Conservation (phyloP, 2,113 vertebrate genomes). For the Poicephalus gulielmi region DNA sequence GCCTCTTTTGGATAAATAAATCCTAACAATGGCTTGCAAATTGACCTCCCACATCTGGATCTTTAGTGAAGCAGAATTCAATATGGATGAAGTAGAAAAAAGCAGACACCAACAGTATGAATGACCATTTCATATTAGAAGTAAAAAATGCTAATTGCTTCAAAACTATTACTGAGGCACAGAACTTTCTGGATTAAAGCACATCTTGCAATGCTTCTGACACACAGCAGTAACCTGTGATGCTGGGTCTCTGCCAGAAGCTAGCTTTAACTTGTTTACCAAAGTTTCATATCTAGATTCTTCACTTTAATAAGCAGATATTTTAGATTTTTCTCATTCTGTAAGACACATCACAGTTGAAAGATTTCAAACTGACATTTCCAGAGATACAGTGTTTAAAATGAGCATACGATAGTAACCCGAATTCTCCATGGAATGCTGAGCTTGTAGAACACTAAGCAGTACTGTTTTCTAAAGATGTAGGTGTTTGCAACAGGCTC, state of each 20-base stretch:
- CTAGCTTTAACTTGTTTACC: background rate
- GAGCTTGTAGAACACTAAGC: background rate
- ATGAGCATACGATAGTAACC: rapidly evolving
- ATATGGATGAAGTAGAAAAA: background rate
- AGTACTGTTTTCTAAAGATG: background rate
- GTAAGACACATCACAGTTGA: background rate
- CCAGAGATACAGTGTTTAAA: background rate
- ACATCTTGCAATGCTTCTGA: background rate
- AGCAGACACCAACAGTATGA: background rate
- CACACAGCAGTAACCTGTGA: background rate
- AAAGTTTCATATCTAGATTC: background rate
- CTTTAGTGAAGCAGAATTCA: background rate
- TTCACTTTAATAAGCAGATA: background rate
- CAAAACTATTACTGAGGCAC: background rate
- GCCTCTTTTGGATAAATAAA: background rate
- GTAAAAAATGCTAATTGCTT: background rate
- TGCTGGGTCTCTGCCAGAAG: background rate
- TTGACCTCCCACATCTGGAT: background rate
- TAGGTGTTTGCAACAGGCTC: background rate
- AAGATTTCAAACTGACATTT: background rate
- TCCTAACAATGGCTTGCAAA: background rate
- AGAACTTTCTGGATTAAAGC: background rate
- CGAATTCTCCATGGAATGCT: background rate
- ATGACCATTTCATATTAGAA: background rate
- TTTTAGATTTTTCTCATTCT: background rate